Percentiles rank a stretch among this genome's conserved stretches.
Conservation (phyloP, 2,113 vertebrate species). For the Naja naja region DNA sequence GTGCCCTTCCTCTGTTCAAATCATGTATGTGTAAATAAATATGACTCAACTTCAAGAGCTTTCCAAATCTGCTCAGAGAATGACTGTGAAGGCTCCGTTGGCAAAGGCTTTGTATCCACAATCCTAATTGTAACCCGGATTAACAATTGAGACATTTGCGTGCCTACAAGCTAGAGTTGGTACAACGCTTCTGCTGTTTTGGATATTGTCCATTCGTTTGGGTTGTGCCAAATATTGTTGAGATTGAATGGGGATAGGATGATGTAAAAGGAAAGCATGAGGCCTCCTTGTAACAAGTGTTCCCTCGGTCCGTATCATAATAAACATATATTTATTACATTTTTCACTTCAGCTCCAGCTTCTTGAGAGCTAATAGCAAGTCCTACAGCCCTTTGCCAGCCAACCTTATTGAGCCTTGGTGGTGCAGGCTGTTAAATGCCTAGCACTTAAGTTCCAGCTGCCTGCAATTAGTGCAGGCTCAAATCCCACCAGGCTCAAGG, state of each 20-base stretch:
- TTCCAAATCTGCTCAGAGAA: not conserved
- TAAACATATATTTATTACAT: not conserved
- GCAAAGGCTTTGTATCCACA: not conserved
- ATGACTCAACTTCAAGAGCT: not conserved
- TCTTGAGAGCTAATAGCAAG: not conserved
- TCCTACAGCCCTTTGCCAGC: not conserved
- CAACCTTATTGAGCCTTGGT: no score
- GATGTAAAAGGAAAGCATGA: not conserved
- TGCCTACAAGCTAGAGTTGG: not conserved
- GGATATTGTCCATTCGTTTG: not conserved
- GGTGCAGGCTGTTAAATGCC: no score
- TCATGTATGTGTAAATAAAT: not conserved
- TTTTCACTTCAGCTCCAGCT: not conserved
- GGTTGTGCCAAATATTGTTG: not conserved
- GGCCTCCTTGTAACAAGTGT: not conserved
- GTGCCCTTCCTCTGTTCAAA: not conserved
- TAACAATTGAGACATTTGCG: not conserved
- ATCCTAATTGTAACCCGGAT: not conserved
- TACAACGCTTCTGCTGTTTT: not conserved
- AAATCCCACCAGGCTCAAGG: no score
- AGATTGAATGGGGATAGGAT: not conserved
- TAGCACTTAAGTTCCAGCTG: no score
- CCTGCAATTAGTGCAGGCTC: no score
- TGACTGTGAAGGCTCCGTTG: not conserved
- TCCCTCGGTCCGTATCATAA: not conserved